These are phyloP conservation scores for Pomatostomus ruficeps DNA, from an alignment of 2,113 vertebrate species.

Conservation along the genomic window DNA sequence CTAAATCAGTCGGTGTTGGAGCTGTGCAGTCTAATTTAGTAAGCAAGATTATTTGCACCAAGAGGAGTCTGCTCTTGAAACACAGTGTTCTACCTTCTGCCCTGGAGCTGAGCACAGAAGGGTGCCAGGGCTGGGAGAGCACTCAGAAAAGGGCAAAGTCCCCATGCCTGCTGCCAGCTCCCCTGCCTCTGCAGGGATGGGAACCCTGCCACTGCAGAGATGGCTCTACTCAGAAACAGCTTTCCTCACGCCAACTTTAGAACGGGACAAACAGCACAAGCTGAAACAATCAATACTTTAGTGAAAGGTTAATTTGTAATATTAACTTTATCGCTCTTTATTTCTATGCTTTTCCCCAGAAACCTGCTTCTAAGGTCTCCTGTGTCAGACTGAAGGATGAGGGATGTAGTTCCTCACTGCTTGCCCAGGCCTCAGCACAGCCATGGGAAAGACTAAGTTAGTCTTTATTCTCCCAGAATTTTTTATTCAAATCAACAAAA, in stretches of 20 bases:
- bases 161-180: background rate
- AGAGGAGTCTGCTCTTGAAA: background rate
- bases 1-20: background rate
- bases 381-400: background rate
- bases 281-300: background rate
- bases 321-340: background rate
- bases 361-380: background rate
- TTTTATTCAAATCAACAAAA: background rate
- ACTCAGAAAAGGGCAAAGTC: background rate
- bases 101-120: background rate
- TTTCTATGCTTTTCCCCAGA: background rate
- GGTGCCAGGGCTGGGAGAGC: background rate
- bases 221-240: rapidly evolving
- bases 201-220: rapidly evolving
- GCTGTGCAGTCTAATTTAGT: background rate
- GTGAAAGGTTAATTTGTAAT: background rate
- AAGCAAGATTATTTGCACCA: background rate
- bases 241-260: background rate
- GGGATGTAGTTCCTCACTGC: rapidly evolving
- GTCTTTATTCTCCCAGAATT: background rate
- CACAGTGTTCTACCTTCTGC: background rate
- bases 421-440: background rate
- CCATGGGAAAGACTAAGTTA: background rate
- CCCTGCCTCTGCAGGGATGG: rapidly evolving
- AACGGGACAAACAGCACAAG: background rate